Base-by-base conservation (phyloP, 2,797 vertebrate genomes). In the Sorex maritimensis region DNA sequence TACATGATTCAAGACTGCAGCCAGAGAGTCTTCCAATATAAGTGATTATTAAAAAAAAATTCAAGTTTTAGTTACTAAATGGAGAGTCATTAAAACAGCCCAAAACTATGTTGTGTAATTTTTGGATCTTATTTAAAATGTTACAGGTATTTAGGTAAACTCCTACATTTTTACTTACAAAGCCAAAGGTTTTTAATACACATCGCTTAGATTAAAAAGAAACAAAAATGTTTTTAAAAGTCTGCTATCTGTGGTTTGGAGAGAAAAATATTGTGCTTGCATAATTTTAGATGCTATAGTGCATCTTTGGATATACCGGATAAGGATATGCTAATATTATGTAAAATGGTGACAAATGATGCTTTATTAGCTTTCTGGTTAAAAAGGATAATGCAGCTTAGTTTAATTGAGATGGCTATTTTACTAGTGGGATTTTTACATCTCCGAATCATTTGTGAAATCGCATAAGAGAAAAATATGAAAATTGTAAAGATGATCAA, bases 391-490 rank as follows among this genome's bases (percentile, higher is more conserved):
- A 82, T 34, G 21, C 5, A 79, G 23, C 28, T 79, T 79, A 65
- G 75, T 88, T 69, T 88, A 46, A 91, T 75, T n/a, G 61, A 26
- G 67, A 79, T 84, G 77, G 61, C 28, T 83, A 38, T 80, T 91
- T 93, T 94, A 44, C n/a, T 80, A 83, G 41, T 24, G 24, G 55
- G 30, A 69, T 24, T 69, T 90, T 75, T 63, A 69, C 52, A 81
- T 81, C 84, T 89, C 24, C 84, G 69, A 87, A 77, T 87, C 71
- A 86, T 90, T 69, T 87, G 69, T 87, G 14, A 73, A 14, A 49
- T 28, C 49, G 73, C 52, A 90, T 84, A 81, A 87, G 88, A 81
- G 55, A 87, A 90, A 94, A 90, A 44, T 92, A 71, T 26, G 46
- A 87, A 86, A 94, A 87, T 28, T 92, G 65, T 23, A 87, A 82